phyloP scores from a whole-genome alignment of 2,888 invertebrate species.

The Stenodema calcarata region DNA sequence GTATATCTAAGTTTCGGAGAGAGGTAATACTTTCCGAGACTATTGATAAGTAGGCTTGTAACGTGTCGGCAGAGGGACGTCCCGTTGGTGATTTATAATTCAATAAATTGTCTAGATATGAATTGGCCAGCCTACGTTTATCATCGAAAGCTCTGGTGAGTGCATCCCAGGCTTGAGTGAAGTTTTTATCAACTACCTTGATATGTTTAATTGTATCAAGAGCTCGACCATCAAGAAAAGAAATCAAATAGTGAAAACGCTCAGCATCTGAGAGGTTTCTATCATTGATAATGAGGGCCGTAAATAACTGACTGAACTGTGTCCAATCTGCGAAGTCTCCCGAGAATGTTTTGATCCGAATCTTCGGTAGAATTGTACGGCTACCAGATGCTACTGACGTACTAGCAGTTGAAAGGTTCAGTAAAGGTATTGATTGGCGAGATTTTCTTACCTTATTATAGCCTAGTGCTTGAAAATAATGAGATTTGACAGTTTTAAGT shows the following conservation, averaged over 20 bases:
- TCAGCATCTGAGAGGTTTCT: not conserved
- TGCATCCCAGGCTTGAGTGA: not conserved
- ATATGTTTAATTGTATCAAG: not conserved
- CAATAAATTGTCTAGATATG: not conserved
- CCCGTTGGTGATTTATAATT: not conserved
- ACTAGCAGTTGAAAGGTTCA: too few species aligned
- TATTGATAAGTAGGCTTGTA: not conserved
- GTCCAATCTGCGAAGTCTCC: not conserved
- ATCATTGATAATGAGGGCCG: not conserved
- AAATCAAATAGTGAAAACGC: not conserved
- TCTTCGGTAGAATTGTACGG: too few species aligned
- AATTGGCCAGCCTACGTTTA: not conserved
- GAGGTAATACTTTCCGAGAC: not conserved
- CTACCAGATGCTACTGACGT: too few species aligned
- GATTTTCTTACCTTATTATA: too few species aligned
- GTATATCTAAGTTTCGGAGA: not conserved
- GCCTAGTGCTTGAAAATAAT: too few species aligned
- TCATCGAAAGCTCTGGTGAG: not conserved
- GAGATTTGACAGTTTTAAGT: too few species aligned
- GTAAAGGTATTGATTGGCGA: too few species aligned
- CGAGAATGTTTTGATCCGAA: not conserved
- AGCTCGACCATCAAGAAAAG: not conserved
- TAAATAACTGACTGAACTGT: not conserved
- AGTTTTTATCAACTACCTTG: not conserved
- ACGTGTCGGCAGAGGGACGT: not conserved